A percentile compares a stretch with the other conserved stretches of the same genome.
Conservation (phyloP, 2,797 vertebrate species). For the Pangasius mekongensis region DNA sequence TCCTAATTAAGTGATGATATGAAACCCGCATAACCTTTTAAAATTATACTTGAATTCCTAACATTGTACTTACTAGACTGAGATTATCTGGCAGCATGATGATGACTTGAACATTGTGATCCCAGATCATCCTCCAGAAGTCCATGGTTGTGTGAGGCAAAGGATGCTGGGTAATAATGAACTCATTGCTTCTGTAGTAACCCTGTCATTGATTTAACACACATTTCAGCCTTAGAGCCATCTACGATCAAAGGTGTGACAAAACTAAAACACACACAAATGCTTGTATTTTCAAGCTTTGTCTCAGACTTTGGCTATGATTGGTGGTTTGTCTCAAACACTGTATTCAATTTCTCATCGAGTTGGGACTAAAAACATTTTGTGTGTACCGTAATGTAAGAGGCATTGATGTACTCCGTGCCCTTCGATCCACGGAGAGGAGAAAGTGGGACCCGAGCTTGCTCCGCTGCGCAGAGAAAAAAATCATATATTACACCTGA, state of each 20-base stretch:
- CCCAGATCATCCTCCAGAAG: slow-evolving; percentile 99
- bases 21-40: neutral
- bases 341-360: neutral
- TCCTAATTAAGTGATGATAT: neutral
- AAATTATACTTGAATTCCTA: neutral
- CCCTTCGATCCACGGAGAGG: slow-evolving; percentile 97
- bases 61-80: slow-evolving; percentile 84
- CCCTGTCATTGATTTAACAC: slow-evolving; percentile 76
- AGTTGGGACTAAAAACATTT: slow-evolving; percentile 22
- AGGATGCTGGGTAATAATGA: slow-evolving; percentile 98
- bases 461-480: slow-evolving; percentile 80
- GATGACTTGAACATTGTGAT: slow-evolving; percentile 98
- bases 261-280: neutral
- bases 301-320: neutral
- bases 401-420: slow-evolving; percentile 99
- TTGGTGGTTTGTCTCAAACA: neutral
- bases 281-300: neutral
- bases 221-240: neutral
- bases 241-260: neutral
- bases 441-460: slow-evolving; percentile 93
- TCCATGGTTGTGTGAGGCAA: slow-evolving; percentile 98
- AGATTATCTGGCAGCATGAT: slow-evolving; percentile 99
- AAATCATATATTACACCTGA: slow-evolving; percentile 14
- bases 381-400: slow-evolving; percentile 94
- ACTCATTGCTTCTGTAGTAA: slow-evolving; percentile 98